Base-by-base conservation (phyloP, 2,113 vertebrate species). In the Tichodroma muraria region DNA sequence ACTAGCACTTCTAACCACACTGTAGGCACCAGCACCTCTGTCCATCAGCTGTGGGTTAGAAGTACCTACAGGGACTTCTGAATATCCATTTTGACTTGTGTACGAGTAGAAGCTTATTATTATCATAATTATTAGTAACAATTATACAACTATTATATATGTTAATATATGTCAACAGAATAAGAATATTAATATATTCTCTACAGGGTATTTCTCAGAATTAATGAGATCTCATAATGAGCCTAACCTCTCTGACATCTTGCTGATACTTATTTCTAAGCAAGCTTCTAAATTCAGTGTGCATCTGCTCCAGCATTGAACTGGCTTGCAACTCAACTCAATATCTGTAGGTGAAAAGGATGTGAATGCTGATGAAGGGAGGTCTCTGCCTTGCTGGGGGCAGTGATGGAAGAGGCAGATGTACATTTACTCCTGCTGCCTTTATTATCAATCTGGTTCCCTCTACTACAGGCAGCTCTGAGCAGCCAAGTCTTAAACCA, bases 91-190 rank as follows among this genome's bases (percentile, higher is more conserved):
- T 68, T 90, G 54, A 85, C 68, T 73, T 71, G 69, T 80, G 76
- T 96, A 33, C 0, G 24, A 92, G 80, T 85, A 93, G 71, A 1
- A 80, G 83, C 94, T 88, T 95, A 71, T 90, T 80, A 94, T 81
- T 66, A 88, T 60, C 66, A 50, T 59, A 80, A 93, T 94, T 94
- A 95, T 73, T 84, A 92, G 88, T 71, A 94, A 96, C 90, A 94
- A 95, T 96, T 96, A 96, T 56, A 95, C 88, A 94, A 95, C 92
- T 92, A 95, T 95, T 95, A 95, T 92, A 52, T 95, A 96, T 93
- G 92, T 91, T 96, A 96, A 96, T 96, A 89, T 85, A 94, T 92
- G 88, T 93, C 90, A 96, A 95, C 92, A 96, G 83, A 96, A 45
- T 57, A 94, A 82, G 93, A 94, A 95, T 83, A 90, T 77, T 92